Evolutionary conservation across 2,888 invertebrate genomes (phyloP), one percentile per base, ranked within the genome.

Genomic region (Slavum lentiscoides): DNA sequence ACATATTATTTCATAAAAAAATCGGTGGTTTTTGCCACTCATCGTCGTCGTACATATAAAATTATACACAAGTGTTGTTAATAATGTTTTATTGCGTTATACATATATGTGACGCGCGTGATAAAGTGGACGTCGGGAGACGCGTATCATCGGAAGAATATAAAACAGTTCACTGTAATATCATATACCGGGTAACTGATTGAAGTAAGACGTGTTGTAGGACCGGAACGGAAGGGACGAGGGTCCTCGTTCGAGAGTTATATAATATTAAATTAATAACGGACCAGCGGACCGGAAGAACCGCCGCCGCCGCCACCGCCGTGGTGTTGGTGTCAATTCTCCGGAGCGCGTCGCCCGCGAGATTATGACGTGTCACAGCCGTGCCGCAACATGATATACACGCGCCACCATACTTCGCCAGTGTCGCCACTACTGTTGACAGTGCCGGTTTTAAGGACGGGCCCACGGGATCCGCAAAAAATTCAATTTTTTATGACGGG

Each of bases 251-350:
- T 30, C 30, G 21, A 76, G 49, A 21, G 53, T 13, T 49, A 49
- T 49, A 49, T 15, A 49, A 49, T 80, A 80, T 80, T 80, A 58
- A 80, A 80, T 80, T 72, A 80, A 80, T 80, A 70, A 80, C 80
- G 55, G 64, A 23, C 58, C 80, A 64, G 64, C 72, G 80, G 23
- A 58, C 80, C 72, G 70, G 55, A 80, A 80, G 64, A 70, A 80
- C 62, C 77, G 61, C 77, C 76, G 53, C 53, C 53, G 61, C 19
- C 62, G 23, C 30, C 61, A 49, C n/a, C 30, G n/a, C 30, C 68
- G n/a, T 37, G 64, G 64, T 68, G 49, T 6, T 53, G 69, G 72
- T 80, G 80, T 80, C 80, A 72, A 72, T 72, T 80, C 80, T 72
- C 70, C 62, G 55, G 80, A 62, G 66, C 68, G 68, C 68, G 75